Evolutionary conservation across 1,140 invertebrate genomes (phyloP), one percentile per base, ranked within the genome.

Genomic region (Leptonema lineaticorne): DNA sequence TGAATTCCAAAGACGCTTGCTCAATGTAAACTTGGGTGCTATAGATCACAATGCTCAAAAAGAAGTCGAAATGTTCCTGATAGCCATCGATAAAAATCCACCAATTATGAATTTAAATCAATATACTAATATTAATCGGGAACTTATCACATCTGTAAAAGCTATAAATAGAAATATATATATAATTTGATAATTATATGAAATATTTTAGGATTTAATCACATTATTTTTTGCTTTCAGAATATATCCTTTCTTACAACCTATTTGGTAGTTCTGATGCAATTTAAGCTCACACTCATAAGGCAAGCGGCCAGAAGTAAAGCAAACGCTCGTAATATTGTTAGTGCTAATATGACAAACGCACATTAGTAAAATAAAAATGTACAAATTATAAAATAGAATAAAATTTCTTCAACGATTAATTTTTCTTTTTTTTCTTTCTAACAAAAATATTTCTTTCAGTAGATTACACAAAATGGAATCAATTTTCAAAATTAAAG

Each of bases 81-180:
- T 87, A n/a, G 86, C 87, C 9, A 88, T 89, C 41, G 83, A 85
- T 16, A 88, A 88, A 75, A 88, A 89, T 76, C 87, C 87, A 0
- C 88, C 87, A 1, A 87, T 86, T 28, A 88, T 88, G 87, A 89
- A 88, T 77, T 77, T 89, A 33, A 87, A 89, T 72, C 86, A 86
- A 1, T 89, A 87, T 74, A 85, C 87, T 2, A 86, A 88, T 74
- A 87, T 89, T 56, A 88, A 89, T 73, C 78, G 87, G 45, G 85
- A 87, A 74, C 72, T 89, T n/a, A 86, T 89, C 70, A 85, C 87
- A 63, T 84, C 87, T 56, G 85, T 87, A 78, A 83, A 37, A 46
- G 22, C 2, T 59, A 5, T 3, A 56, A 60, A 16, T 28, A 27
- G 24, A 24, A n/a, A 7, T n/a, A n/a, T n/a, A n/a, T n/a, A n/a